These are phyloP conservation scores for Echiichthys vipera DNA, from an alignment of 2,797 vertebrate species.

Conservation along the genomic window DNA sequence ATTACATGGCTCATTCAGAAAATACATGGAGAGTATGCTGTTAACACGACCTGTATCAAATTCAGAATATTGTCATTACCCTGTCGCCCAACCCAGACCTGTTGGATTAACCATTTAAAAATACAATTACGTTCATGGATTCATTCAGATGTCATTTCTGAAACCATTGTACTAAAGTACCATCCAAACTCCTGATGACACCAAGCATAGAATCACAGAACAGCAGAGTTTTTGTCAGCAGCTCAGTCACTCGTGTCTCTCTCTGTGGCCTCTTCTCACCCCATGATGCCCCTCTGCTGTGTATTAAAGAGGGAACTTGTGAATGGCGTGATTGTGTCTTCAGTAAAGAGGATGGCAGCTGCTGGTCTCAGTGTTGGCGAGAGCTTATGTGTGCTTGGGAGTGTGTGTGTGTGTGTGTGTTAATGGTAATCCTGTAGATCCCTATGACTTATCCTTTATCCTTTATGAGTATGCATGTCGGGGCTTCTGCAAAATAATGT, in stretches of 20 bases:
- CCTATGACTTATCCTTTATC: constrained; percentile 71
- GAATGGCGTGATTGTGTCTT: constrained; percentile 76
- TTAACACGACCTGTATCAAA: too few species aligned
- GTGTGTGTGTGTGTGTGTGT: constrained; percentile 63
- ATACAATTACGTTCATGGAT: too few species aligned
- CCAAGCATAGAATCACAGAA: not conserved
- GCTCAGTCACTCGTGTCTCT: constrained; percentile 19
- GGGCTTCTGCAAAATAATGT: constrained; percentile 54
- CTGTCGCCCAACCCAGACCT: too few species aligned
- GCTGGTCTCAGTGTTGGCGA: constrained; percentile 37
- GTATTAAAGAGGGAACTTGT: constrained; percentile 66
- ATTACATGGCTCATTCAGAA: too few species aligned
- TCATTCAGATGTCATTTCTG: not conserved
- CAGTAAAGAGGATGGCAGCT: constrained; percentile 66
- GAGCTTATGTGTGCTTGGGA: constrained; percentile 49
- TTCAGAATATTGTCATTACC: too few species aligned
- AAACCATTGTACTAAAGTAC: not conserved
- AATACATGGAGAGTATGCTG: too few species aligned
- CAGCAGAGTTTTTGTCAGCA: constrained; percentile 8
- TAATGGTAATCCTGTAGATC: constrained; percentile 74
- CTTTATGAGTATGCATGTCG: constrained; percentile 64
- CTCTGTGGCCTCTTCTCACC: constrained; percentile 34
- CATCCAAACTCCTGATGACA: not conserved
- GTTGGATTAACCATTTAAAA: not conserved
- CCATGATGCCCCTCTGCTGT: constrained; percentile 56